phyloP scores from a whole-genome alignment of 2,888 invertebrate species.

The Leptarthrus brevirostris region DNA sequence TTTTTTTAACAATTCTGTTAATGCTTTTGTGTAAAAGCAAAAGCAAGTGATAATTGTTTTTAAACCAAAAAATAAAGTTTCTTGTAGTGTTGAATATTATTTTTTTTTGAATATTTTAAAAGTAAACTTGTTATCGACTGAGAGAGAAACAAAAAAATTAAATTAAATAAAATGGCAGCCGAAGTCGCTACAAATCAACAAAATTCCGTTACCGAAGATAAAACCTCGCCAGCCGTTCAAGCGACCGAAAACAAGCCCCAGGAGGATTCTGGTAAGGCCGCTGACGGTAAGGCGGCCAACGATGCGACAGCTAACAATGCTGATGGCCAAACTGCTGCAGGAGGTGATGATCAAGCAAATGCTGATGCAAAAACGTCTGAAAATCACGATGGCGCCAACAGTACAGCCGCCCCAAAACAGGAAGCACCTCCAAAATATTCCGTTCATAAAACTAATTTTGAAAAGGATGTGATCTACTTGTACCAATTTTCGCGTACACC shows the following conservation, averaged over 20 bases:
- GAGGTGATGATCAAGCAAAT: conserved; percentile 66
- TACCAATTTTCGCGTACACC: conserved; percentile 94
- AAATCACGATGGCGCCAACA: conserved; percentile 67
- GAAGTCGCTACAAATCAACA: conserved; percentile 75
- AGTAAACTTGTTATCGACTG: not conserved
- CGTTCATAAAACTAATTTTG: conserved; percentile 88
- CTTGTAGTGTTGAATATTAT: conserved; percentile 43
- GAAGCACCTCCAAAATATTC: conserved; percentile 80
- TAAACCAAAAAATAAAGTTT: conserved; percentile 1
- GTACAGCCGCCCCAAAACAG: conserved; percentile 69
- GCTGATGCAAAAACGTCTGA: conserved; percentile 66
- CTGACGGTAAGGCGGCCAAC: conserved; percentile 56
- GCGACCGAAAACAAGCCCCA: conserved; percentile 67
- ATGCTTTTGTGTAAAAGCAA: conserved; percentile 58
- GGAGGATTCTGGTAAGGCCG: conserved; percentile 68
- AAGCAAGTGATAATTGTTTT: conserved; percentile 65
- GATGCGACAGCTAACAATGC: conserved; percentile 53
- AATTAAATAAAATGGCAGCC: conserved; percentile 74
- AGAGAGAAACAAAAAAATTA: conserved; percentile 46
- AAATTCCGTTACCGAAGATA: conserved; percentile 56
- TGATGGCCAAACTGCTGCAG: conserved; percentile 61
- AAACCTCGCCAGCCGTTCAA: conserved; percentile 59
- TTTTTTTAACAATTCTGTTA: conserved; percentile 30
- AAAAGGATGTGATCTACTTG: conserved; percentile 92
- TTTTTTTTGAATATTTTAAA: conserved; percentile 2